These are phyloP conservation scores for Resseliella maxima DNA, from an alignment of 2,888 invertebrate genomes.

Conservation along the genomic window DNA sequence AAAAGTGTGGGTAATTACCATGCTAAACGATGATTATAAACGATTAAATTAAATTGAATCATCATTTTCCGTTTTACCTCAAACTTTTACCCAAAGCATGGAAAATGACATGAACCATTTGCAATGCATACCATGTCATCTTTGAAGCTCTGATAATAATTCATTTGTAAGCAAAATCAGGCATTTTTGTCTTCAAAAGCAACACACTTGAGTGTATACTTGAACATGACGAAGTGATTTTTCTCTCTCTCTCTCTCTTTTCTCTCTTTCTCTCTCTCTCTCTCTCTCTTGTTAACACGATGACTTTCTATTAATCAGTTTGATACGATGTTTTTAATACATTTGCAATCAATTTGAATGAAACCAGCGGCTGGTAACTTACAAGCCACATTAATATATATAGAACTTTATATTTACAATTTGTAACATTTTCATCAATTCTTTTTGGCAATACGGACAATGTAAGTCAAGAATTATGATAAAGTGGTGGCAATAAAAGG, in stretches of 20 bases:
- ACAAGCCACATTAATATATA: too few relatives aligned
- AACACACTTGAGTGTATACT: too few relatives aligned
- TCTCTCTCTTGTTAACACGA: too few relatives aligned
- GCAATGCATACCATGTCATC: constrained; percentile 1
- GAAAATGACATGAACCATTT: background rate
- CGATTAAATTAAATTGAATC: constrained; percentile 53
- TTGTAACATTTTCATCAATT: constrained; percentile 6
- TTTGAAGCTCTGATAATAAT: background rate
- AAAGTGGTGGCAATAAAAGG: background rate
- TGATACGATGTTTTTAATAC: too few relatives aligned
- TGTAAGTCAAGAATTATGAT: constrained; percentile 25
- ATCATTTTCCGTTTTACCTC: constrained; percentile 47
- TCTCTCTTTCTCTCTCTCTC: too few relatives aligned
- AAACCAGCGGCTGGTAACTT: too few relatives aligned
- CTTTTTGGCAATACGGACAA: background rate
- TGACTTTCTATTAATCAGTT: too few relatives aligned
- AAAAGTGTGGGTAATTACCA: constrained; percentile 20
- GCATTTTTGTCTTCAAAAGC: background rate
- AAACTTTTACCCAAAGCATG: background rate
- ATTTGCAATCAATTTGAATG: too few relatives aligned
- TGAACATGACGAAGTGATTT: too few relatives aligned
- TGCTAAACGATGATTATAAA: constrained; percentile 46
- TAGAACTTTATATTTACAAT: background rate
- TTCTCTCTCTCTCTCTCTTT: too few relatives aligned
- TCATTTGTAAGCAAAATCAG: background rate